A percentile compares a stretch with the other conserved stretches of the same genome.
Conservation (phyloP, 2,113 vertebrate genomes). For the Tichodroma muraria region DNA sequence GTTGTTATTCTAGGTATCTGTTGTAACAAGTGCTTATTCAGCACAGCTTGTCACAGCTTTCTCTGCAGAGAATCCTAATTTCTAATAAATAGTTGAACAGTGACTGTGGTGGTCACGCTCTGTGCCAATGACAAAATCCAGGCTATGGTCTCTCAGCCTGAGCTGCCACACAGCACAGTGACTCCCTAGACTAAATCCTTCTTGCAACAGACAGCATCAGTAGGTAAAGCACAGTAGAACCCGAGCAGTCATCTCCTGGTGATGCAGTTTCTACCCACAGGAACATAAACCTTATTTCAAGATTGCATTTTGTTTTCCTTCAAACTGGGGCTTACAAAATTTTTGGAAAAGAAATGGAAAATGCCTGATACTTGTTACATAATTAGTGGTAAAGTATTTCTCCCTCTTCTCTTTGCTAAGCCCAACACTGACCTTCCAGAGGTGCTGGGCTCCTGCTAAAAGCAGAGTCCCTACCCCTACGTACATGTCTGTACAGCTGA, state of each 20-base stretch:
- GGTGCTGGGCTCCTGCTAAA: rapidly evolving
- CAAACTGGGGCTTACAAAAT: not conserved
- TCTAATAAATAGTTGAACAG: not conserved
- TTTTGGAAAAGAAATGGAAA: not conserved
- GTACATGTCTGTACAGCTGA: not conserved
- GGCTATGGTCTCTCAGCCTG: not conserved
- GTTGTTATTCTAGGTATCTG: not conserved
- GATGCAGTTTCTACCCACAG: not conserved
- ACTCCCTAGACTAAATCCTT: not conserved
- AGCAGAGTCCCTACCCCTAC: not conserved
- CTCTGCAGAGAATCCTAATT: not conserved
- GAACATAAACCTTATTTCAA: not conserved
- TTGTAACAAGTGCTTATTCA: not conserved
- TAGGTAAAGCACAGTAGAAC: not conserved
- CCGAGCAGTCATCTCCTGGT: not conserved
- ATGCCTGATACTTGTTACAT: not conserved
- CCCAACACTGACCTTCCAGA: not conserved
- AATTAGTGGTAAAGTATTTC: not conserved
- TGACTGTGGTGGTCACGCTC: not conserved
- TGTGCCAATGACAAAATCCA: not conserved
- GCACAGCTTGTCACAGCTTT: not conserved
- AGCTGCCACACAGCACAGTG: not conserved
- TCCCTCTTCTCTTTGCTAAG: not conserved
- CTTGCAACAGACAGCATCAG: not conserved
- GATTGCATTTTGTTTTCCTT: not conserved